Base-by-base conservation (phyloP, 2,888 invertebrate species). In the Agelastica alni region DNA sequence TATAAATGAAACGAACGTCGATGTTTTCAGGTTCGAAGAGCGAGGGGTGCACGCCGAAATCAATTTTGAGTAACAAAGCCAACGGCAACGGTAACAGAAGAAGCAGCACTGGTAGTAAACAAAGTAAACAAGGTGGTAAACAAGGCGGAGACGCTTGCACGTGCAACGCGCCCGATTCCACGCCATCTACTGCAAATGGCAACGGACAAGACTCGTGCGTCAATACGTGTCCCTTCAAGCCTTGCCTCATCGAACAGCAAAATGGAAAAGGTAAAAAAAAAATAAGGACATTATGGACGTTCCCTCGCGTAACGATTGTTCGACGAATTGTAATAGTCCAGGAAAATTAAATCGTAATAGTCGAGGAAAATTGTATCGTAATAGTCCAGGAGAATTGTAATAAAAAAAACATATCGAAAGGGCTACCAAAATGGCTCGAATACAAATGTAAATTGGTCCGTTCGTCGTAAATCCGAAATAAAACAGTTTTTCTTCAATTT, bases 241-340 rank as follows among this genome's bases (percentile, higher is more conserved):
- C 61, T 12, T 54, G 62, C 34, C 47, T 54, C 3, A 31, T 42
- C 37, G 51, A 58, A 6, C 42, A 46, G 9, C 12, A 16, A 1
- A 20, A 6, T 5, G 16, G n/a, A 41, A 6, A 5, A 6, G 14
- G 12, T 3, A 18, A 42, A n/a, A 14, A 12, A 4, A n/a, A n/a
- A n/a, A n/a, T n/a, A n/a, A n/a, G n/a, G n/a, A n/a, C n/a, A n/a
- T n/a, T n/a, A n/a, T n/a, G n/a, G n/a, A n/a, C n/a, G 10, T 30
- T 3, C 41, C n/a, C 7, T 28, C 7, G 28, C 34, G 12, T 2
- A 28, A 7, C 28, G 4, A 36, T 36, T n/a, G 5, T 5, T 1
- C 3, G n/a, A n/a, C n/a, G n/a, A n/a, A n/a, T n/a, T n/a, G n/a
- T n/a, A n/a, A n/a, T n/a, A n/a, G n/a, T n/a, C n/a, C n/a, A n/a